phyloP scores from a whole-genome alignment of 92 coral and sea anemone species.

The Ricordea florida region DNA sequence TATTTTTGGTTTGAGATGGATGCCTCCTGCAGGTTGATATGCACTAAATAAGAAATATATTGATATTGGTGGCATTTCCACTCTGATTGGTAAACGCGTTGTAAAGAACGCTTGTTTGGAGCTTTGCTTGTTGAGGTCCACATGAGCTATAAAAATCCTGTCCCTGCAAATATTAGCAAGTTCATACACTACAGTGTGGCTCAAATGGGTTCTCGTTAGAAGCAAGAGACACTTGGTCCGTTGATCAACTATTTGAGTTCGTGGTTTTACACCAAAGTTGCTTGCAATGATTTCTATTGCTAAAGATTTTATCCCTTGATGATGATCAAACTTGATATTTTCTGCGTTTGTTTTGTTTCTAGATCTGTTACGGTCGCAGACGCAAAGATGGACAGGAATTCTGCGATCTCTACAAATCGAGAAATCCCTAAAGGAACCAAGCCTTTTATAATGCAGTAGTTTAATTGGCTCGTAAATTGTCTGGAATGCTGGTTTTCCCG shows the following conservation, averaged over 20 bases:
- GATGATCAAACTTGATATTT: not conserved
- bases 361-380: conserved; percentile 6
- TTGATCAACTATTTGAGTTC: not conserved
- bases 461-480: not conserved
- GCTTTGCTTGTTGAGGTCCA: not conserved
- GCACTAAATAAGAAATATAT: conserved; percentile 27
- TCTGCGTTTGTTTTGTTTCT: conserved; percentile 9
- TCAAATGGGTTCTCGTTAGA: not conserved
- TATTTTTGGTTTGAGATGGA: not conserved
- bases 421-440: conserved; percentile 34
- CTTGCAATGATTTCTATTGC: not conserved
- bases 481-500: not conserved
- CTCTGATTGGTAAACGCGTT: conserved; percentile 5
- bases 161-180: conserved; percentile 6
- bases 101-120: not conserved
- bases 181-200: conserved; percentile 5
- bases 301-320: not conserved
- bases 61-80: conserved; percentile 24
- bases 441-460: not conserved
- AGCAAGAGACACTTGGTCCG: conserved; percentile 25
- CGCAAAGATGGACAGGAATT: conserved; percentile 26
- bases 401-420: conserved; percentile 19
- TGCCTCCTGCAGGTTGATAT: not conserved
- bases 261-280: not conserved
- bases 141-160: not conserved